Conservation (phyloP, 2,113 vertebrate genomes). For the Rutilus rutilus region DNA sequence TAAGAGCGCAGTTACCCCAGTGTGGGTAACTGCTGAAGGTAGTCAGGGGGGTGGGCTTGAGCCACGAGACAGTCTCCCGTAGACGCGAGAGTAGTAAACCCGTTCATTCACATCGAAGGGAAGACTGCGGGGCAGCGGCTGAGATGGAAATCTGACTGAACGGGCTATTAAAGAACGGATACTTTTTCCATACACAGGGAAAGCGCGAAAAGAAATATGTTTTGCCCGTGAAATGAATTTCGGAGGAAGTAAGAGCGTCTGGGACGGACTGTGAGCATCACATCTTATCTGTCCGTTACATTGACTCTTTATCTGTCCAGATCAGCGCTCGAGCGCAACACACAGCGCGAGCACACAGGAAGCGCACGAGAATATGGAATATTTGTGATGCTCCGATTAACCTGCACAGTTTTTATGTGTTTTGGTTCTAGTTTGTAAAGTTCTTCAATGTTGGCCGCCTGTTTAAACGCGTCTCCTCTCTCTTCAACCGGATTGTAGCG, state of each 20-base stretch:
- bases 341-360: neutral
- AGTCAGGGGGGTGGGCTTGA: slow-evolving; percentile 58
- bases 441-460: slow-evolving; percentile 38
- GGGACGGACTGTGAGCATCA: slow-evolving; percentile 30
- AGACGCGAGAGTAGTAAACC: slow-evolving; percentile 52
- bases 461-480: slow-evolving; percentile 4
- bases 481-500: slow-evolving; percentile 31
- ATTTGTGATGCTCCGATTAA: slow-evolving; percentile 43
- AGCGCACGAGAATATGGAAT: slow-evolving; percentile 18
- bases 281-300: slow-evolving; percentile 20
- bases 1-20: slow-evolving; percentile 59
- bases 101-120: slow-evolving; percentile 53
- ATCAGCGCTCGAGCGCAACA: slow-evolving; percentile 3
- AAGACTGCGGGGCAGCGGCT: slow-evolving; percentile 12
- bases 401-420: neutral
- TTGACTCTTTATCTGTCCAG: slow-evolving; percentile 14
- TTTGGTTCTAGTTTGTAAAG: slow-evolving; percentile 47
- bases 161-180: slow-evolving; percentile 23
- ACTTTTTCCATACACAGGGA: neutral
- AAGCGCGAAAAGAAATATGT: neutral
- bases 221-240: neutral
- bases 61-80: slow-evolving; percentile 55
- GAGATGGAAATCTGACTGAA: slow-evolving; percentile 37
- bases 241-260: slow-evolving; percentile 17
- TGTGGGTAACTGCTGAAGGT: slow-evolving; percentile 44